These are phyloP conservation scores for Tachyglossus aculeatus DNA, from an alignment of 2,797 vertebrate species.

Conservation along the genomic window DNA sequence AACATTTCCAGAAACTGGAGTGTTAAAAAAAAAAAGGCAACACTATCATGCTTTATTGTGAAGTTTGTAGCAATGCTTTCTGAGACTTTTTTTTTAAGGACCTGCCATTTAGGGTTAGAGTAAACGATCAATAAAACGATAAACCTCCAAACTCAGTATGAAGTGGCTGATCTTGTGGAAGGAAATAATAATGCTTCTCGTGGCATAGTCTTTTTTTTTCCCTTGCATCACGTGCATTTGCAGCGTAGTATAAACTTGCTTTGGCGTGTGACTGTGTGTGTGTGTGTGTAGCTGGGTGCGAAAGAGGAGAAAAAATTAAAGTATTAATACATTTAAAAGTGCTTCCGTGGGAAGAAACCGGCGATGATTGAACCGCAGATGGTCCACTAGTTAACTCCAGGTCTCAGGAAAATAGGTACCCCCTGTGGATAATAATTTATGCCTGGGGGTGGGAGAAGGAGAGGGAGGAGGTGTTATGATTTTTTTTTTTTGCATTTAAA, in stretches of 20 bases:
- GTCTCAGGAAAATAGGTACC: no score
- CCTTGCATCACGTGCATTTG: slow-evolving; percentile 70
- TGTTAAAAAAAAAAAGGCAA: slow-evolving; percentile 49
- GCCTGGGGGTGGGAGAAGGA: slow-evolving; percentile 45
- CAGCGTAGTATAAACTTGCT: slow-evolving; percentile 68
- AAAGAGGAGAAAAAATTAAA: slow-evolving; percentile 29
- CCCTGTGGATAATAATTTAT: no score
- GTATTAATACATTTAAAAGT: slow-evolving; percentile 54
- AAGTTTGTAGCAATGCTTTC: slow-evolving; percentile 54
- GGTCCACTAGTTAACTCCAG: no score
- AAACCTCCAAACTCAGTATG: neutral
- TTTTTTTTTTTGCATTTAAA: neutral
- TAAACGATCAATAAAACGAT: neutral
- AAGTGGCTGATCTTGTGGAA: slow-evolving; percentile 20
- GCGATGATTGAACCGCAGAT: slow-evolving; percentile 25
- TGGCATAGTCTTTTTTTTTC: slow-evolving; percentile 64
- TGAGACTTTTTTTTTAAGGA: slow-evolving; percentile 1
- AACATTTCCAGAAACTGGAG: slow-evolving; percentile 62
- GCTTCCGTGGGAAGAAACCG: slow-evolving; percentile 39
- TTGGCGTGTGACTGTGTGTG: slow-evolving; percentile 46
- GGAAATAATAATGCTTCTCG: slow-evolving; percentile 44
- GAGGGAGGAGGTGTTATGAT: neutral
- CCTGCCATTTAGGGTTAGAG: slow-evolving; percentile 22
- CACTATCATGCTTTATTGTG: slow-evolving; percentile 18
- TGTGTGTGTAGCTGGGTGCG: slow-evolving; percentile 18